phyloP scores from a whole-genome alignment of 1,140 invertebrate species.

The Theocolax elegans region DNA sequence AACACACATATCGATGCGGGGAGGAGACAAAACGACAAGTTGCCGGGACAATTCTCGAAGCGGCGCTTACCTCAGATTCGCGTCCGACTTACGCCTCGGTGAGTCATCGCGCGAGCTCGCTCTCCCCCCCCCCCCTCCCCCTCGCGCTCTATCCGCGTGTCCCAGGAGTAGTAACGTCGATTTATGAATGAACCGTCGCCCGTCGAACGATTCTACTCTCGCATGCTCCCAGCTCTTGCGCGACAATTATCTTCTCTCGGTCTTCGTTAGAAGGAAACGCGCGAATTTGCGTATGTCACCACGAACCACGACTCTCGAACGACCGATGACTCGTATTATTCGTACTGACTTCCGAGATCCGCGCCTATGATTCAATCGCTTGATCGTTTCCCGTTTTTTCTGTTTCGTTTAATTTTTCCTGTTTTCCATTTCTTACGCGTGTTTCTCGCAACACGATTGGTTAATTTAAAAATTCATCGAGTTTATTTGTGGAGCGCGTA shows the following conservation, averaged over 20 bases:
- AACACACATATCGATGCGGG: background rate
- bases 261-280: background rate
- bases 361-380: constrained; percentile 7
- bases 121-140: background rate
- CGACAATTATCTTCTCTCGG: background rate
- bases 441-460: too few species aligned
- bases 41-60: too few species aligned
- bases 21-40: too few species aligned
- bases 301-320: constrained; percentile 12
- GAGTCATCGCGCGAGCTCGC: constrained; percentile 39
- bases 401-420: background rate
- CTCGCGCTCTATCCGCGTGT: constrained; percentile 25
- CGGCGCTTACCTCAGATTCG: constrained; percentile 57
- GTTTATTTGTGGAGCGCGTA: background rate
- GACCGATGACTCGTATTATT: constrained; percentile 3
- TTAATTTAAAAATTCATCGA: background rate
- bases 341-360: constrained; percentile 31
- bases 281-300: constrained; percentile 19
- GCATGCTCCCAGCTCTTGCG: constrained; percentile 28
- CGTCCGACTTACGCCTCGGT: constrained; percentile 48
- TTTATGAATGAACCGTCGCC: constrained; percentile 67
- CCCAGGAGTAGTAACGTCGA: constrained; percentile 34
- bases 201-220: constrained; percentile 49
- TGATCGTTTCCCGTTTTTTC: constrained; percentile 17
- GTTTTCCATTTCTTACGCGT: background rate